A percentile compares a stretch with the other conserved stretches of the same genome.
Evolutionary conservation across 2,888 invertebrate species (phyloP).

Genomic region (Andrena bicolor): DNA sequence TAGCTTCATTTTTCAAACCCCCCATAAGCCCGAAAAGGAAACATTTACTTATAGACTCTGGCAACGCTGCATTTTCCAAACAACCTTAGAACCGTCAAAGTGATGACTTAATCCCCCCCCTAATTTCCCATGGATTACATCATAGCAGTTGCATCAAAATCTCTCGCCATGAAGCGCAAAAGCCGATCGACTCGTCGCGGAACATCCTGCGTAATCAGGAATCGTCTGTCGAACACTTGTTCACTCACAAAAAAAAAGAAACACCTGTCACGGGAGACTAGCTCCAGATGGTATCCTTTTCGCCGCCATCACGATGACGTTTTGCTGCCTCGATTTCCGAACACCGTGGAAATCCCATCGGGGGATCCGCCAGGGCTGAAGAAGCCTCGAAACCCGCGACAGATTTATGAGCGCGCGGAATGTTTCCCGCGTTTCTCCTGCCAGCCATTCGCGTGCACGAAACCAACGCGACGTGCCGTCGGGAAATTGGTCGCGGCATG

Average conservation of each 20-base stretch:
- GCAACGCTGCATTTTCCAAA: no score
- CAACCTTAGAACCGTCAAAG: no score
- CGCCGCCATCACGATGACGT: background rate
- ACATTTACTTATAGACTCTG: no score
- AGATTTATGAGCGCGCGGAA: conserved; percentile 41
- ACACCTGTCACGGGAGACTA: conserved; percentile 21
- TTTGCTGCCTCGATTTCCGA: conserved; percentile 22
- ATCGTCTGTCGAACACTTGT: conserved; percentile 6
- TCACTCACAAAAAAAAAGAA: conserved; percentile 1
- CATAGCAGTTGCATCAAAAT: no score
- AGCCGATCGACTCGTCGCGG: background rate
- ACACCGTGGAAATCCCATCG: conserved; percentile 1
- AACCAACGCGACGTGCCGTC: conserved; percentile 15
- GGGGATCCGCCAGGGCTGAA: conserved; percentile 9
- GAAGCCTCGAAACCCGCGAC: conserved; percentile 29
- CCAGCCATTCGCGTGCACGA: background rate
- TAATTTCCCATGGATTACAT: no score
- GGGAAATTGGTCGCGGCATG: conserved; percentile 34
- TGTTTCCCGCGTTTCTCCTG: conserved; percentile 12
- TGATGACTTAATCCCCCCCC: no score
- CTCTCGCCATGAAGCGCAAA: no score
- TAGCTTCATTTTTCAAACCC: no score
- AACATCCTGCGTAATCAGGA: background rate
- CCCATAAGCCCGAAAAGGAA: no score
- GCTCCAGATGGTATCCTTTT: conserved; percentile 4